Percentiles rank a stretch among this genome's conserved stretches.
These are phyloP conservation scores for Junonia oenone DNA, from an alignment of 2,888 invertebrate genomes.

Conservation along the genomic window DNA sequence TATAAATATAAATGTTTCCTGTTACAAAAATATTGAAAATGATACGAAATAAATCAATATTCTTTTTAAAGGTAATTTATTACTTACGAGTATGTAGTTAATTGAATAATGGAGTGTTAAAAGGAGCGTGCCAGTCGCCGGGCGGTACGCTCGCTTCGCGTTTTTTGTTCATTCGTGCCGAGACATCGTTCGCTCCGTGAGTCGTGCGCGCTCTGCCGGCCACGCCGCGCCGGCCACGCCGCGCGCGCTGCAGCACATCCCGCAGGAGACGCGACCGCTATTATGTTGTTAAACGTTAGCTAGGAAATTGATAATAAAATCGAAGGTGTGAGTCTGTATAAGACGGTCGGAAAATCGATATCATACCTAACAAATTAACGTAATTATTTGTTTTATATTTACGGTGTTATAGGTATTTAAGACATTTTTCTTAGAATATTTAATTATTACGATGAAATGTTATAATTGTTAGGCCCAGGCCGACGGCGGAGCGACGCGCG, in stretches of 20 bases:
- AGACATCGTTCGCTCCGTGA: conserved; percentile 62
- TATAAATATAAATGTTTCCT: conserved; percentile 81
- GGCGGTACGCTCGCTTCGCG: conserved; percentile 69
- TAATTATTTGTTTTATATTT: conserved; percentile 80
- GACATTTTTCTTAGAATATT: conserved; percentile 80
- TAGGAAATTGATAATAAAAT: conserved; percentile 80
- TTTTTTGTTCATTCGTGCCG: conserved; percentile 66
- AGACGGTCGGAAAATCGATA: conserved; percentile 76
- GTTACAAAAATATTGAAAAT: conserved; percentile 80
- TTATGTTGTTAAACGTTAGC: conserved; percentile 78
- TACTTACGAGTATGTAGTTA: conserved; percentile 79
- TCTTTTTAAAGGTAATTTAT: conserved; percentile 79
- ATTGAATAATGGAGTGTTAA: conserved; percentile 76
- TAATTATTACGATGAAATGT: conserved; percentile 77
- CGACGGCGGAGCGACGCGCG: conserved; percentile 52
- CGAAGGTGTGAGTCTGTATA: conserved; percentile 72
- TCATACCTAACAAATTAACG: conserved; percentile 80
- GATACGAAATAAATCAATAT: conserved; percentile 79
- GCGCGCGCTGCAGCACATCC: conserved; percentile 47
- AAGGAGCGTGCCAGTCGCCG: conserved; percentile 62
- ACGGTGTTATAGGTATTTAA: conserved; percentile 80
- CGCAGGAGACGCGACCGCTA: conserved; percentile 70
- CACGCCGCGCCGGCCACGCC: conserved; percentile 33
- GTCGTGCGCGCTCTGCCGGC: conserved; percentile 25
- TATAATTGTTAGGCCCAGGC: conserved; percentile 72